Percentiles rank a stretch among this genome's conserved stretches.
Conservation (phyloP, 2,797 vertebrate genomes). For the Anisognathus igniventris region DNA sequence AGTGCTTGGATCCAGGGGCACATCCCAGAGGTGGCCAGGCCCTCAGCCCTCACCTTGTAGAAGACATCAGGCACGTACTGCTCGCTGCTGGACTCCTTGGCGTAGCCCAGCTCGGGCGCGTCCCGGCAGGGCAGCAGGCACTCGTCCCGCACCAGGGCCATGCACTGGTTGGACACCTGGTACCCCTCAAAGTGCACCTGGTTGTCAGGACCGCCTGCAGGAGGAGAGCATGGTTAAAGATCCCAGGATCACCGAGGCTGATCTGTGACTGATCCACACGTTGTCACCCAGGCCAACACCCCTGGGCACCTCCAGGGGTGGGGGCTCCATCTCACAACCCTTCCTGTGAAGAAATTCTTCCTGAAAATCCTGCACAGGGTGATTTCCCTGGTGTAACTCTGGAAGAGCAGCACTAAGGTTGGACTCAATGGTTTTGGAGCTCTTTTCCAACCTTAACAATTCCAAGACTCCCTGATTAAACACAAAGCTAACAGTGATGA, state of each 20-base stretch:
- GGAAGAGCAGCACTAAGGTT: not conserved
- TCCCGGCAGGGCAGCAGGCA: constrained; percentile 95
- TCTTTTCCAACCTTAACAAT: not conserved
- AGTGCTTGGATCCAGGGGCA: not conserved
- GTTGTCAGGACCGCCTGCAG: constrained; percentile 92
- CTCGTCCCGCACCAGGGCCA: constrained; percentile 95
- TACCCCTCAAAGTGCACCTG: constrained; percentile 99
- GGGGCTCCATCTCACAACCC: not conserved
- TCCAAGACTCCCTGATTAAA: not conserved
- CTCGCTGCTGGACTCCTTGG: constrained; percentile 96
- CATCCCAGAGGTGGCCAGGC: fast-evolving
- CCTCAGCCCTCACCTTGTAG: constrained; percentile 83
- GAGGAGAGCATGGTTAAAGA: not conserved
- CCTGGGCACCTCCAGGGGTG: not conserved
- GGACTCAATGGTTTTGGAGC: not conserved
- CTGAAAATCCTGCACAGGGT: not conserved
- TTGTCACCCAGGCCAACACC: not conserved
- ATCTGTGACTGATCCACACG: fast-evolving
- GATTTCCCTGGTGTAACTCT: not conserved
- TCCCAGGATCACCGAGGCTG: fast-evolving
- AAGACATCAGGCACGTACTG: constrained; percentile 98
- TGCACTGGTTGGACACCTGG: constrained; percentile 99
- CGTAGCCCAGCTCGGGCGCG: constrained; percentile 90
- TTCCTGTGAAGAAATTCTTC: not conserved
- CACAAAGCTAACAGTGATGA: fast-evolving